A percentile compares a stretch with the other conserved stretches of the same genome.
Evolutionary conservation across 2,113 vertebrate species (phyloP).

Genomic region (Gasterosteus aculeatus): DNA sequence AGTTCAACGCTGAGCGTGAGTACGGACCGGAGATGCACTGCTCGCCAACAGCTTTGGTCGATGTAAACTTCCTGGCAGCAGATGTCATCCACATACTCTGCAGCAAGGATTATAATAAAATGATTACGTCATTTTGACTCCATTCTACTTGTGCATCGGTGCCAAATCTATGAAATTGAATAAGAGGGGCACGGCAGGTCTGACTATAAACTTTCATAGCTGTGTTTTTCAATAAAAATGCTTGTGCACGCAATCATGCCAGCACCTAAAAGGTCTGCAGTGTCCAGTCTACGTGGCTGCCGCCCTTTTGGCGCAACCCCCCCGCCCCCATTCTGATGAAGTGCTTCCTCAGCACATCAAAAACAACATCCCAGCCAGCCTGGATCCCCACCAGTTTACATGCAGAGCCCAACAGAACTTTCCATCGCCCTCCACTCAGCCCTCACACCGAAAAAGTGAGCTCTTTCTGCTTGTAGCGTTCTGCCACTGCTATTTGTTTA

Average conservation of each 20-base stretch:
- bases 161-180: neutral
- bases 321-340: neutral
- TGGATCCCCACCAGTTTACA: neutral
- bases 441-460: neutral
- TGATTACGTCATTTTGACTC: neutral
- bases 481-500: neutral
- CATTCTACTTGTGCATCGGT: neutral
- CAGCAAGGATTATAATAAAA: neutral
- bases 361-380: neutral
- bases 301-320: neutral
- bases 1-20: slow-evolving; percentile 92
- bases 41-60: neutral
- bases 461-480: neutral
- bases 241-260: neutral
- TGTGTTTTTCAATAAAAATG: neutral
- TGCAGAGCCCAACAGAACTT: neutral
- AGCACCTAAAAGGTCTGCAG: neutral
- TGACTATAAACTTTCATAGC: neutral
- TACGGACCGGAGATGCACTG: slow-evolving; percentile 38
- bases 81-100: neutral
- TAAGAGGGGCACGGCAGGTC: neutral
- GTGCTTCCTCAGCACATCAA: neutral
- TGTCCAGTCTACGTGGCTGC: neutral
- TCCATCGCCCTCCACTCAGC: neutral
- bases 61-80: neutral